These are phyloP conservation scores for Limenitis camilla DNA, from an alignment of 2,888 invertebrate species.

Conservation along the genomic window DNA sequence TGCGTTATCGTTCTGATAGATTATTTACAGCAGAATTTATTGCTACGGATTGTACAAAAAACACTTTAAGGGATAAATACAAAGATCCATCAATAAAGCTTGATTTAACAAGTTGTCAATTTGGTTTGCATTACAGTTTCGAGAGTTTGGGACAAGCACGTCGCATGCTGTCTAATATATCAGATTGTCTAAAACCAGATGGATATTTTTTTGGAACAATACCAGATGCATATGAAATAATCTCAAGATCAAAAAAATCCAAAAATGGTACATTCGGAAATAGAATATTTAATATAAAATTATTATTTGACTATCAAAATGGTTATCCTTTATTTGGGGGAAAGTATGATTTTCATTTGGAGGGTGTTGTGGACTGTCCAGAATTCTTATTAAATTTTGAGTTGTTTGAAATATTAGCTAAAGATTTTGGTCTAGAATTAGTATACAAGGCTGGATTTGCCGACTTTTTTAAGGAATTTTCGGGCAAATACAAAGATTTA, in stretches of 20 bases:
- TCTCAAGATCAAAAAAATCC: conserved; percentile 79
- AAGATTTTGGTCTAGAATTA: conserved; percentile 81
- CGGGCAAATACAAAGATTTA: conserved; percentile 61
- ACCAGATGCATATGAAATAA: conserved; percentile 93
- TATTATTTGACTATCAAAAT: conserved; percentile 77
- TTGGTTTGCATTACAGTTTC: conserved; percentile 98
- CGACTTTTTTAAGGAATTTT: conserved; percentile 82
- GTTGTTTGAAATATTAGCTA: conserved; percentile 81
- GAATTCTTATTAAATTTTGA: conserved; percentile 98
- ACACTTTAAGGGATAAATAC: conserved; percentile 83
- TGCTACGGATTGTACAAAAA: conserved; percentile 92
- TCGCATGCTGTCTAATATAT: conserved; percentile 93
- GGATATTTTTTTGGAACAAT: conserved; percentile 98
- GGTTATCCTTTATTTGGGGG: conserved; percentile 93
- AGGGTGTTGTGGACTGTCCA: conserved; percentile 98
- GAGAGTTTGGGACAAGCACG: conserved; percentile 91
- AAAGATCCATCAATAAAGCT: conserved; percentile 84
- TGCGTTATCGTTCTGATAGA: conserved; percentile 62
- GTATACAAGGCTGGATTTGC: conserved; percentile 82
- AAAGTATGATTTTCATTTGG: conserved; percentile 95
- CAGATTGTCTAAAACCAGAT: conserved; percentile 90
- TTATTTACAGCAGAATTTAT: conserved; percentile 92
- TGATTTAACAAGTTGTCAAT: conserved; percentile 96
- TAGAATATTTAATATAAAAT: conserved; percentile 82
- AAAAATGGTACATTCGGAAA: conserved; percentile 81